A percentile compares a stretch with the other conserved stretches of the same genome.
Conservation (phyloP, 2,888 invertebrate species). For the Cacoxenus indagator region DNA sequence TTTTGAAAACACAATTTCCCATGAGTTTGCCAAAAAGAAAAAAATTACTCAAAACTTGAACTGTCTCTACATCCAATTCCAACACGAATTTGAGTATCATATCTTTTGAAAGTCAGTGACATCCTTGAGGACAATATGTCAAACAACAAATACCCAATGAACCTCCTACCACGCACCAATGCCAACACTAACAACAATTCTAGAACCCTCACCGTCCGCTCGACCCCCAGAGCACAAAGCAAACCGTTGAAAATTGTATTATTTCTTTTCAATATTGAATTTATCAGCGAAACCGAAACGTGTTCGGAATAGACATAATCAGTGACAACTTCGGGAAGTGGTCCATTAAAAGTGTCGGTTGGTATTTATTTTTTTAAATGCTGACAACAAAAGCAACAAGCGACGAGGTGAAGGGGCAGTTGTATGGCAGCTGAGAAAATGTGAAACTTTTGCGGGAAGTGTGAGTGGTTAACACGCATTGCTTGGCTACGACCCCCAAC, state of each 20-base stretch:
- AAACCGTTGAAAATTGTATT: slow-evolving; percentile 60
- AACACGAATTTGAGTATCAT: neutral
- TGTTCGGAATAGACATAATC: slow-evolving; percentile 56
- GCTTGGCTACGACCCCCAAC: too few species aligned
- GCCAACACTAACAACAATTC: neutral
- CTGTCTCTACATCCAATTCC: neutral
- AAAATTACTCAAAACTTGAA: too few species aligned
- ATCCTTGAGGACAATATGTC: slow-evolving; percentile 6
- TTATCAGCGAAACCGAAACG: slow-evolving; percentile 59
- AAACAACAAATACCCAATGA: neutral
- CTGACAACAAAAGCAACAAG: neutral
- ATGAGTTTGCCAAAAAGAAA: neutral
- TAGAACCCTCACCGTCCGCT: neutral
- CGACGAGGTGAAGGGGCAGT: neutral
- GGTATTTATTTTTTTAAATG: slow-evolving; percentile 42
- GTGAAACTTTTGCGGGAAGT: slow-evolving; percentile 52
- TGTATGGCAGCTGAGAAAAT: slow-evolving; percentile 22
- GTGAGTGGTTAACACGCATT: too few species aligned
- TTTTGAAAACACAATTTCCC: neutral
- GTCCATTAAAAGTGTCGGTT: slow-evolving; percentile 61
- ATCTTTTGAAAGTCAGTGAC: slow-evolving; percentile 73
- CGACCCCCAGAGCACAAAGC: neutral
- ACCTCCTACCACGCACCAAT: neutral
- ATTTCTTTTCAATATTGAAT: slow-evolving; percentile 68
- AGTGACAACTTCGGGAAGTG: neutral